These are phyloP conservation scores for Branchellion lobata DNA, from an alignment of 2,888 invertebrate species.

Conservation along the genomic window DNA sequence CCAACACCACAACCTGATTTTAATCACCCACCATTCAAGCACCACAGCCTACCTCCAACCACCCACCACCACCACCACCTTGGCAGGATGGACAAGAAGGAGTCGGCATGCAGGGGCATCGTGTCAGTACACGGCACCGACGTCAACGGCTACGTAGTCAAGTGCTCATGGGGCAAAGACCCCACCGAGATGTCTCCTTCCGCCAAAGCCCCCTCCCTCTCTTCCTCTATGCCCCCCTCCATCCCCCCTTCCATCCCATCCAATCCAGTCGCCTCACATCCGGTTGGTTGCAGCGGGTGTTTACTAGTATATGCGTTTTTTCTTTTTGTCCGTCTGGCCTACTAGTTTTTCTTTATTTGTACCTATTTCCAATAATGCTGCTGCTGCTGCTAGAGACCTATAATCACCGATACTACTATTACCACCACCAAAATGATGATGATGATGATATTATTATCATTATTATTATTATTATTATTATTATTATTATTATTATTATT, in stretches of 20 bases:
- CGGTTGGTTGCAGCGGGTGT: not conserved
- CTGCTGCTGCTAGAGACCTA: too few relatives aligned
- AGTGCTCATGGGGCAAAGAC: conserved; percentile 99
- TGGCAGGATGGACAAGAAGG: conserved; percentile 87
- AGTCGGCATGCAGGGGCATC: conserved; percentile 94
- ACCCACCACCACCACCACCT: not conserved
- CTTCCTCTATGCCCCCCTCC: not conserved
- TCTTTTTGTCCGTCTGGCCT: not conserved
- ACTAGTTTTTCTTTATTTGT: not conserved
- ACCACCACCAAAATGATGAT: too few relatives aligned
- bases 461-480: too few relatives aligned
- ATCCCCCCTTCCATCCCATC: not conserved
- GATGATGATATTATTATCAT: too few relatives aligned
- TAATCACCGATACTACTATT: too few relatives aligned
- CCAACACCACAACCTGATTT: too few relatives aligned
- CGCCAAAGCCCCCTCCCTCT: not conserved
- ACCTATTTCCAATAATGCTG: not conserved
- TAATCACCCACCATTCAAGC: too few relatives aligned
- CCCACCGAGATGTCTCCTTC: conserved; percentile 71
- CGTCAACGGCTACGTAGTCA: conserved; percentile 89
- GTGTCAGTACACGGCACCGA: conserved; percentile 93
- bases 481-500: too few relatives aligned
- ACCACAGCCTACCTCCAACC: too few relatives aligned
- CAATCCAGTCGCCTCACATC: not conserved
- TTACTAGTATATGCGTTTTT: not conserved